Conservation (phyloP, 35 echinoderm and acorn worm species). For the Apostichopus japonicus region DNA sequence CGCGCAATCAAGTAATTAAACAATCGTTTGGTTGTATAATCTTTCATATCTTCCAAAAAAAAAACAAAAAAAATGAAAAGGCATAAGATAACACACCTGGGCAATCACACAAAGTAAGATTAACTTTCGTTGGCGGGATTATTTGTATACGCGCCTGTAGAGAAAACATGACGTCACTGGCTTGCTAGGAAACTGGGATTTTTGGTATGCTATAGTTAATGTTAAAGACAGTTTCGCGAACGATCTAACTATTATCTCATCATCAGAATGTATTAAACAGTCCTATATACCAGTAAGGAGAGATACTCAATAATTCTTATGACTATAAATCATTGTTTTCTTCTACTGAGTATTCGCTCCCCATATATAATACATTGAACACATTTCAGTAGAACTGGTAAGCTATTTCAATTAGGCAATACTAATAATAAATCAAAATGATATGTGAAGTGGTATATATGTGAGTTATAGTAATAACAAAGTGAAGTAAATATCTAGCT, state of each 20-base stretch:
- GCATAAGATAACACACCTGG: slow-evolving; percentile 9
- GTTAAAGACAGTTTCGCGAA: no score
- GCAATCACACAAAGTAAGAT: background rate
- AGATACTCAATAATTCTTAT: background rate
- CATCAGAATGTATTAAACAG: background rate
- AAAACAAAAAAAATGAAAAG: background rate
- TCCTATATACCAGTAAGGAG: background rate
- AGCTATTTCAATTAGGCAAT: slow-evolving; percentile 15
- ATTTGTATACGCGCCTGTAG: background rate
- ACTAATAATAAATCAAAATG: background rate
- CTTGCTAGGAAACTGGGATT: background rate
- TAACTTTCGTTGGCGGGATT: background rate
- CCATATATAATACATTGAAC: background rate
- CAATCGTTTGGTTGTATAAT: background rate
- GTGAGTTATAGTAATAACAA: background rate
- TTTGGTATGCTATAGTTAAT: background rate
- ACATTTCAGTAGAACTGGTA: background rate
- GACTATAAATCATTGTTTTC: background rate
- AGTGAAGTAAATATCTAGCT: no score
- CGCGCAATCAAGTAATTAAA: slow-evolving; percentile 9
- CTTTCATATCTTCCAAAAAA: background rate
- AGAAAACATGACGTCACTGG: slow-evolving; percentile 12
- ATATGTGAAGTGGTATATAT: background rate
- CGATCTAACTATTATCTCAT: no score
- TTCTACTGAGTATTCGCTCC: background rate